These are phyloP conservation scores for Drosophila novamexicana DNA, from an alignment of 1,140 invertebrate genomes.

Conservation along the genomic window DNA sequence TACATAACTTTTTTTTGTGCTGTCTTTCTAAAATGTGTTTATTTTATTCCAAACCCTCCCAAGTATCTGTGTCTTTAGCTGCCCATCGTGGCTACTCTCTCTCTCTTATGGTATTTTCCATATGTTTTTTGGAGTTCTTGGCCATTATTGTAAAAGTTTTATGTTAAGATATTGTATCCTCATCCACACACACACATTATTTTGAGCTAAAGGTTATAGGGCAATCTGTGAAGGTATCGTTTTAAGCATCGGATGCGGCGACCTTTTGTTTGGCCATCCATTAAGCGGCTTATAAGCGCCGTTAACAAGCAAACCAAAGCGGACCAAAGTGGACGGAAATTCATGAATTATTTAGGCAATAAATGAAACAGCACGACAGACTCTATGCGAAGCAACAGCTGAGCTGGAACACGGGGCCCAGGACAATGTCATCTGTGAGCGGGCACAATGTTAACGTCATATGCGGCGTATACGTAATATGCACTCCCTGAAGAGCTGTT, in stretches of 20 bases:
- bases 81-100: neutral
- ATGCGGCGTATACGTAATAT: conserved; percentile 37
- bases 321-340: conserved; percentile 26
- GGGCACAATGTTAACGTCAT: neutral
- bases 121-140: conserved; percentile 32
- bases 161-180: conserved; percentile 48
- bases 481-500: conserved; percentile 1
- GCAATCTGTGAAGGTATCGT: conserved; percentile 25
- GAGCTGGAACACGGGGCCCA: conserved; percentile 5
- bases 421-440: neutral
- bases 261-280: conserved; percentile 74
- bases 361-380: conserved; percentile 31
- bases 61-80: neutral
- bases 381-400: conserved; percentile 61
- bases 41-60: neutral
- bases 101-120: neutral
- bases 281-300: conserved; percentile 69
- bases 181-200: neutral
- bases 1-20: neutral
- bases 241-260: conserved; percentile 60
- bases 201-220: conserved; percentile 36
- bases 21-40: conserved; percentile 7
- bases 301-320: conserved; percentile 15
- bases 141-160: conserved; percentile 60
- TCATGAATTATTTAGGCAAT: conserved; percentile 74